These are phyloP conservation scores for Actenoides lindsayi DNA, from an alignment of 2,113 vertebrate genomes.

Conservation along the genomic window DNA sequence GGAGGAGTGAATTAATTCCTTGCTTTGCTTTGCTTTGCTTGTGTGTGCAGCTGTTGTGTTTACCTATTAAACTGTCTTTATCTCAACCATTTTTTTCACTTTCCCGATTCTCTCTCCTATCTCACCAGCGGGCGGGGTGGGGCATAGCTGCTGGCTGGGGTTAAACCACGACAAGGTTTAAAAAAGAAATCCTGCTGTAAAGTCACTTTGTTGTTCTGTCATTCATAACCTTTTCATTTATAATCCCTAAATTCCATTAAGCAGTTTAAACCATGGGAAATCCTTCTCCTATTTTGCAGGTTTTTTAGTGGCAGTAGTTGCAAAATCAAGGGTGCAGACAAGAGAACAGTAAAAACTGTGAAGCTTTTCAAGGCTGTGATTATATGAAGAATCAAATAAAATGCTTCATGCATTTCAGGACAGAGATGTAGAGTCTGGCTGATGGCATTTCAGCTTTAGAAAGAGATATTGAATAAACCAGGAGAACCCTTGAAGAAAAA, in stretches of 20 bases:
- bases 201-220: background rate
- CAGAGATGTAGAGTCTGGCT: background rate
- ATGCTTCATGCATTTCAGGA: background rate
- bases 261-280: background rate
- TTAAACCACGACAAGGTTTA: background rate
- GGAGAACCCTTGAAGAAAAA: background rate
- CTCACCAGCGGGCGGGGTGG: too few relatives aligned
- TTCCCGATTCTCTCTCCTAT: too few relatives aligned
- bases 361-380: background rate
- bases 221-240: background rate
- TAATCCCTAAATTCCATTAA: background rate
- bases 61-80: background rate
- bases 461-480: background rate
- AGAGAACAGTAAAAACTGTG: background rate
- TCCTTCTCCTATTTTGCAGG: background rate
- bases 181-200: background rate
- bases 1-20: background rate
- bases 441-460: background rate
- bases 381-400: background rate
- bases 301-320: background rate
- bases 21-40: background rate
- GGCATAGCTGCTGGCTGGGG: background rate
- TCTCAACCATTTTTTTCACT: background rate
- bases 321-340: background rate
- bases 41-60: background rate